phyloP scores from a whole-genome alignment of 2,113 vertebrate genomes.

The Lepidothrix coronata region DNA sequence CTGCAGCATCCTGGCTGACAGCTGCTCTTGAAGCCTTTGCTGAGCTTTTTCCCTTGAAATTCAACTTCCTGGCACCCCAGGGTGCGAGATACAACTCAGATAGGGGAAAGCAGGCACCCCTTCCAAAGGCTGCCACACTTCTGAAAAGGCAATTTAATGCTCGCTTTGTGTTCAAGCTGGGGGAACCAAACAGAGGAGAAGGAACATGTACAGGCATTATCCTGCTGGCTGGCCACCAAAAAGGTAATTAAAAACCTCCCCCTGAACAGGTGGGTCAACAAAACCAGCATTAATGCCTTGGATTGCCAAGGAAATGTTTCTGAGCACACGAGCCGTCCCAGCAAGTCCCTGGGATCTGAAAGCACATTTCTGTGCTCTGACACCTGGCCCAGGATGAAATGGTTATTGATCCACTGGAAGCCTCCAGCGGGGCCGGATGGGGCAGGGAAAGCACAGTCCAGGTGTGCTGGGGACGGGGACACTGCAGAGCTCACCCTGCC shows the following conservation, averaged over 20 bases:
- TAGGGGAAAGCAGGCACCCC: background rate
- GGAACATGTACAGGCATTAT: background rate
- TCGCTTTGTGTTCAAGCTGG: constrained; percentile 35
- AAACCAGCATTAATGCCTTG: background rate
- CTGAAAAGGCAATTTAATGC: constrained; percentile 35
- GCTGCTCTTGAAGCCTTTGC: background rate
- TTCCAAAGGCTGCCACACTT: background rate
- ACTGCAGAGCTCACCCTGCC: background rate
- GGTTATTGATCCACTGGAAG: constrained; percentile 55
- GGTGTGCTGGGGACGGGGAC: background rate
- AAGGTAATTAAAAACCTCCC: constrained; percentile 65
- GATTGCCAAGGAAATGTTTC: constrained; percentile 6
- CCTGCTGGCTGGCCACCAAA: constrained; percentile 45
- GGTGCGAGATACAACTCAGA: background rate
- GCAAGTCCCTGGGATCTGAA: constrained; percentile 49
- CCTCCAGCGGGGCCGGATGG: constrained; percentile 36
- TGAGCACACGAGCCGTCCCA: constrained; percentile 19
- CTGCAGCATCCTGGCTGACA: background rate
- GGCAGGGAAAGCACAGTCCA: background rate
- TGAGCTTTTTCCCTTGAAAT: background rate
- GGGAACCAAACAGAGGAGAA: constrained; percentile 16
- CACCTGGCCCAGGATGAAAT: constrained; percentile 69
- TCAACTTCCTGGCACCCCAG: background rate
- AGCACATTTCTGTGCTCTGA: constrained; percentile 64
- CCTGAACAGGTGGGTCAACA: constrained; percentile 40